Percentiles rank a stretch among this genome's conserved stretches.
phyloP scores from a whole-genome alignment of 2,113 vertebrate species.

The Triplophysa rosa region DNA sequence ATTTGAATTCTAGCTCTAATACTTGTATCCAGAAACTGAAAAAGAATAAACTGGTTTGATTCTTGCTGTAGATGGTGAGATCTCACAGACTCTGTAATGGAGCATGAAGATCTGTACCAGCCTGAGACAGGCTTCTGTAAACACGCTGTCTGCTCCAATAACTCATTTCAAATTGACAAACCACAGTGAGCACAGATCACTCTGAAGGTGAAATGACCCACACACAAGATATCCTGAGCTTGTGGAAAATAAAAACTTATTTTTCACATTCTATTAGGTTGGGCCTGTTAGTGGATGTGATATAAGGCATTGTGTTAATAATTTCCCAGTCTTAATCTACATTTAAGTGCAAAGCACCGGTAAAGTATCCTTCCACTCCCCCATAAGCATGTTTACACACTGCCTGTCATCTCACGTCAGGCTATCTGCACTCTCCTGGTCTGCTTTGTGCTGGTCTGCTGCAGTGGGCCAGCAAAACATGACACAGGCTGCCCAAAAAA shows the following conservation, averaged over 20 bases:
- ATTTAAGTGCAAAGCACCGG: no score
- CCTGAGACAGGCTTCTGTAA: constrained; percentile 19
- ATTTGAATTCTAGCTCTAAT: background rate
- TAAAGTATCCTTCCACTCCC: background rate
- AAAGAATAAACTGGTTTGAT: background rate
- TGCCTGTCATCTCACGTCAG: constrained; percentile 15
- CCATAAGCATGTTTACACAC: constrained; percentile 33
- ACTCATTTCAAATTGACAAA: constrained; percentile 5
- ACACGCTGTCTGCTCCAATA: background rate
- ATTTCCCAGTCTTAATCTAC: no score
- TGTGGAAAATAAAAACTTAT: background rate
- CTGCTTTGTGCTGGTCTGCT: no score
- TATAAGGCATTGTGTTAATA: background rate
- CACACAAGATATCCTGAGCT: background rate
- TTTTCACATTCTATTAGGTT: background rate
- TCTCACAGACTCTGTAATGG: background rate
- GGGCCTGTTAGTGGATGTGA: no score
- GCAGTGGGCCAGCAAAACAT: background rate
- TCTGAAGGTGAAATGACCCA: background rate
- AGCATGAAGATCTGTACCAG: constrained; percentile 16
- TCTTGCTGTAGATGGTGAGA: background rate
- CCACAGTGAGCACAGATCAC: background rate
- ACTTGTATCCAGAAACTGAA: background rate
- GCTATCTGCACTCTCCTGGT: constrained; percentile 4
- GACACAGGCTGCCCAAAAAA: no score